Evolutionary conservation across 2,113 vertebrate genomes (phyloP), one percentile per base, ranked within the genome.

Genomic region (Lepus europaeus): DNA sequence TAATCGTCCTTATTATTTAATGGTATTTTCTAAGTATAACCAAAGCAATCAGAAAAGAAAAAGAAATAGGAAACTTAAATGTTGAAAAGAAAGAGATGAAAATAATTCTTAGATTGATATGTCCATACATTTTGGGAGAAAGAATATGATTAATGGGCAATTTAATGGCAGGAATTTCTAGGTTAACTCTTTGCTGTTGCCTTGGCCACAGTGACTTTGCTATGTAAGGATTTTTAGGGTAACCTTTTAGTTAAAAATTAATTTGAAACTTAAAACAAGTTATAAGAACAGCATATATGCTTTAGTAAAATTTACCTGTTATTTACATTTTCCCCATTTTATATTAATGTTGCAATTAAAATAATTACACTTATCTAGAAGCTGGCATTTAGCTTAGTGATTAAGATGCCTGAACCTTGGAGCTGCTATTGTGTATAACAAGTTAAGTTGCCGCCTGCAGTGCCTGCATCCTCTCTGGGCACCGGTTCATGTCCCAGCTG

Each of bases 41-140:
- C 49, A 95, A 91, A 76, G 56, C 51, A 88, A 69, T 63, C 61
- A 53, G 77, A 73, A 5, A 69, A 83, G 78, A 91, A 93, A 93
- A 61, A 63, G 73, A 84, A 82, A 59, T 82, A 31, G 3, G 39
- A 89, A 91, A 56, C 70, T 23, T 82, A 87, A 82, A 87, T 78
- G 12, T 72, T 87, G 33, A 19, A 56, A 89, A 92, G 53, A 19
- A 90, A 78, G 53, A 85, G 29, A 53, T 88, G 29, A 86, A 76
- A 88, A 69, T 33, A 68, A 74, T 79, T 29, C 45, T 82, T 91
- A 93, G 88, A 33, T 76, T 53, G 59, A 25, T 78, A 39, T 2
- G 10, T n/a, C 31, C 87, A 1, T 79, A 20, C 0, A 86, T n/a
- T 89, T 84, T 25, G 45, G 25, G 64, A 45, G 20, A 14, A 3